Base-by-base conservation (phyloP, 2,113 vertebrate species). In the Apteryx owenii region DNA sequence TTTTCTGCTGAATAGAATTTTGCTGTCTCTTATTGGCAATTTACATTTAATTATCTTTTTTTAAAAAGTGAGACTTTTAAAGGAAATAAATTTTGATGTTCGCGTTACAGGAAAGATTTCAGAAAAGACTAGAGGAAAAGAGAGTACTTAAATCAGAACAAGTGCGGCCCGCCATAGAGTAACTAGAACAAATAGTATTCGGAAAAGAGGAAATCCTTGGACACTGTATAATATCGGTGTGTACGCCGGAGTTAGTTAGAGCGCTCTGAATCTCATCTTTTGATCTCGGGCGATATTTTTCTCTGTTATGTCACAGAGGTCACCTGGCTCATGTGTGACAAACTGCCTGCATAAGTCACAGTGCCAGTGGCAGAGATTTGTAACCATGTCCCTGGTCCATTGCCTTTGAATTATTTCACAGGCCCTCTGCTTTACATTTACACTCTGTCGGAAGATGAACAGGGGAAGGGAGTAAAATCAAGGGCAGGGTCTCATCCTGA, bases 341-440 rank as follows among this genome's bases (percentile, higher is more conserved):
- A 99, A 99, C 99, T 99, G 99, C 98, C 98, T 96, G 97, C 98
- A 98, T 98, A 99, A 98, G 98, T 99, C 99, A 98, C 98, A 97
- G 97, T 97, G 97, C 98, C 97, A 97, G 98, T 98, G 98, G 98
- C 98, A 98, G 98, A 99, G 99, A 99, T 99, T 99, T 99, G 99
- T 99, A 99, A 99, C 99, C 97, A 95, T 98, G 99, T 99, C 98
- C 98, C 98, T 99, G 99, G 98, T 99, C 99, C 99, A 99, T 98
- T 99, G 99, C 98, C 98, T 99, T 99, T 99, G 99, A 99, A 99
- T 99, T 99, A 99, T 99, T 99, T 99, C 98, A 29, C 98, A 98
- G 98, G 98, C 97, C 98, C 95, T 97, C 97, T 98, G 98, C 98
- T 98, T 98, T 98, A 98, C 98, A 98, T 99, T 98, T 98, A 97